Percentiles rank a stretch among this genome's conserved stretches.
Evolutionary conservation across 2,113 vertebrate species (phyloP).

Genomic region (Ursus arctos): DNA sequence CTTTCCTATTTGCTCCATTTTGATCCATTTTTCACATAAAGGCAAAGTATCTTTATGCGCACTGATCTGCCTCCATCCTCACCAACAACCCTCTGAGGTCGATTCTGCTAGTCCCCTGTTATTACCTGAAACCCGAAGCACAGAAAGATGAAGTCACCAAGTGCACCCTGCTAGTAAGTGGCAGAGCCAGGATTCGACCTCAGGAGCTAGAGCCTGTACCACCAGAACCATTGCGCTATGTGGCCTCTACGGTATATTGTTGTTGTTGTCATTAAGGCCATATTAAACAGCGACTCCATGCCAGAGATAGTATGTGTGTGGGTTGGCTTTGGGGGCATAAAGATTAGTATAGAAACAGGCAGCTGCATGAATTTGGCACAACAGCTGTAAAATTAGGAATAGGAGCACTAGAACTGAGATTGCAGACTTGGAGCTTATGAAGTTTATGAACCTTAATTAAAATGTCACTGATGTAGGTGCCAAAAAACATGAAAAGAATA

Average conservation of each 20-base stretch:
- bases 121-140: neutral
- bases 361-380: neutral
- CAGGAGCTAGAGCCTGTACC: neutral
- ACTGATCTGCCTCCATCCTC: neutral
- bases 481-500: constrained; percentile 69
- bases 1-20: neutral
- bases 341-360: constrained; percentile 3
- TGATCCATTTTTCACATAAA: neutral
- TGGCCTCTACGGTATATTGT: neutral
- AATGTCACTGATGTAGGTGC: constrained; percentile 48
- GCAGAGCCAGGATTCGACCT: neutral
- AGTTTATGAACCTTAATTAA: constrained; percentile 71
- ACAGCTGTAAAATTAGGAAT: constrained; percentile 32
- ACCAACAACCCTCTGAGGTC: neutral
- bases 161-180: neutral
- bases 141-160: neutral
- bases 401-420: constrained; percentile 11
- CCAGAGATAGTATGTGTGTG: neutral
- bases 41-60: neutral
- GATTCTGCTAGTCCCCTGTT: neutral
- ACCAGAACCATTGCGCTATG: accelerated
- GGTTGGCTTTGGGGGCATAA: neutral
- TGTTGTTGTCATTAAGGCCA: neutral
- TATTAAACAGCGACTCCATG: neutral
- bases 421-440: neutral